phyloP scores from a whole-genome alignment of 2,888 invertebrate species.

The Drosophila affinis region DNA sequence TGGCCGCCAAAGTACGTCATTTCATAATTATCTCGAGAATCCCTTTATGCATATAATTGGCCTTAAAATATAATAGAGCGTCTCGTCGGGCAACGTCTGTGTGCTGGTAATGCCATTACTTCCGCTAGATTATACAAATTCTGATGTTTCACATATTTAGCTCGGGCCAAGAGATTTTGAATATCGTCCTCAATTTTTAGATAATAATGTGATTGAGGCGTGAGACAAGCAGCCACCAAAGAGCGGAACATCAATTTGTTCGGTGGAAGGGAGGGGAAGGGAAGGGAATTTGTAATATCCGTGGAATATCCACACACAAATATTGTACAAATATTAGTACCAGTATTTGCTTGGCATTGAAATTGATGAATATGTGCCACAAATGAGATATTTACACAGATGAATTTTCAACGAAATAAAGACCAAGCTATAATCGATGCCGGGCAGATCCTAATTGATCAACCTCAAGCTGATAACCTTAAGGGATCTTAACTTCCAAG shows the following conservation, averaged over 20 bases:
- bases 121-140: slow-evolving; percentile 71
- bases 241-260: background rate
- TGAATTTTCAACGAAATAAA: background rate
- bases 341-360: background rate
- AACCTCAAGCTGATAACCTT: no score
- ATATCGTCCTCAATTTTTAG: slow-evolving; percentile 7
- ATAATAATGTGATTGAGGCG: slow-evolving; percentile 20
- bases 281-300: background rate
- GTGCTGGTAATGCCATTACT: slow-evolving; percentile 74
- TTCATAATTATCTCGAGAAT: slow-evolving; percentile 77
- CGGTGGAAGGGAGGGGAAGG: background rate
- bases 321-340: background rate
- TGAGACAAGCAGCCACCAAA: slow-evolving; percentile 3
- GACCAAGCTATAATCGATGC: background rate
- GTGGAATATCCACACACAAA: background rate
- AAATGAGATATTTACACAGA: background rate
- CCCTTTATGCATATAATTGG: slow-evolving; percentile 79
- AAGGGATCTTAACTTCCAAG: no score
- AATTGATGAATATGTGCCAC: background rate
- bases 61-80: slow-evolving; percentile 65
- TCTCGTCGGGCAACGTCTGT: slow-evolving; percentile 70
- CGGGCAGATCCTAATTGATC: background rate
- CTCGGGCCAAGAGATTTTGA: slow-evolving; percentile 19
- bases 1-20: slow-evolving; percentile 57
- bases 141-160: slow-evolving; percentile 22